Evolutionary conservation across 1,140 invertebrate genomes (phyloP), one percentile per base, ranked within the genome.

Genomic region (Acromyrmex heyeri): DNA sequence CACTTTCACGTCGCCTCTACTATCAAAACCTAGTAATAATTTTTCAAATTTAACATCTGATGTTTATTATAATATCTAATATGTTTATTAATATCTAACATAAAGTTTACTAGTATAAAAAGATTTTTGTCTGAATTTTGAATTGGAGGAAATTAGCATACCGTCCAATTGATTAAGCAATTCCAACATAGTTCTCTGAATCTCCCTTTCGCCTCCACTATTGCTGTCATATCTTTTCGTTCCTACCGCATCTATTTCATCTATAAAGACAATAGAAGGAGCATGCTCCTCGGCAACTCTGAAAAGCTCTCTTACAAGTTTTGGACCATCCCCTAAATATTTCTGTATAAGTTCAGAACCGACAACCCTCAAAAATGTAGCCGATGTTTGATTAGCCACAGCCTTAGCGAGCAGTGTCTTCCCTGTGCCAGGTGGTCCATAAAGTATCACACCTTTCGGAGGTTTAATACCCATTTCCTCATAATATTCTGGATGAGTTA

Each of bases 401-500:
- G 99, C 99, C 96, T 99, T 99, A 5, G 99, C 99, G 30, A 99
- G 95, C 18, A 99, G 96, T 0, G 99, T 99, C 96, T 99, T 99
- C 0, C 99, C 99, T 69, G 99, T 99, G 44, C 99, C 99, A 2
- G 99, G 99, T 67, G 98, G 97, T 0, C 99, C 99, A 96, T 99
- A 99, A 10, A 99, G 96, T 94, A 99, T 99, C 7, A 99, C 99
- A 89, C 99, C 99, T 95, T 99, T 99, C 0, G 99, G 99, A 27
- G 99, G 99, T 94, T 99, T 99, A 85, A 99, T 99, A 87, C 99
- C 99, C 99, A 99, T 99, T 96, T 99, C 99, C 95, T 99, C 99
- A 95, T 99, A 99, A 95, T 99, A 99, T 95, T 99, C 99, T 18
- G 99, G 99, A 96, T 99, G 99, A 50, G 99, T 99, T 18, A 99